Evolutionary conservation across 2,113 vertebrate species (phyloP).

Genomic region (Dolichotis patagonum): DNA sequence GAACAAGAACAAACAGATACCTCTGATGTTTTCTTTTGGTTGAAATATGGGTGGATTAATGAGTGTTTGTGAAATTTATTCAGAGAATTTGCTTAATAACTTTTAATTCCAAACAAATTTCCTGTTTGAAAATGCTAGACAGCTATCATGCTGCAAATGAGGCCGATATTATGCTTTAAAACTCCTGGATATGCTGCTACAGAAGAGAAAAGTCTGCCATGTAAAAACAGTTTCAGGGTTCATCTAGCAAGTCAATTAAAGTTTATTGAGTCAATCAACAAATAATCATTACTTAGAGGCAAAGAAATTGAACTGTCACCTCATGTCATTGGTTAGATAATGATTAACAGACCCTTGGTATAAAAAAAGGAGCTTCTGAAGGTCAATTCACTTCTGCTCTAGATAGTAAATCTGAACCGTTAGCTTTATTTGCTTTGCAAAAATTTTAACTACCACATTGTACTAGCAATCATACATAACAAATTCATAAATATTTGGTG

Average conservation of each 20-base stretch:
- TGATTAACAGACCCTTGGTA: constrained; percentile 33
- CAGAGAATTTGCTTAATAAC: background rate
- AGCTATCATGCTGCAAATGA: background rate
- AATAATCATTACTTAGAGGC: constrained; percentile 61
- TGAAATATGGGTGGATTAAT: constrained; percentile 1
- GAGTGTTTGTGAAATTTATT: background rate
- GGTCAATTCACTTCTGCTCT: background rate
- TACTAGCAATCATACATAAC: background rate
- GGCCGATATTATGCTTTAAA: constrained; percentile 32
- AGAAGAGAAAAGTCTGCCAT: background rate
- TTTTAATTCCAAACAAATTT: background rate
- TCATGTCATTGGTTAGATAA: constrained; percentile 37
- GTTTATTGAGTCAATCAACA: constrained; percentile 45
- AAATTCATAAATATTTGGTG: background rate
- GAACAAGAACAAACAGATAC: background rate
- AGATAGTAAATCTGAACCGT: background rate
- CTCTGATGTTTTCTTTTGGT: background rate
- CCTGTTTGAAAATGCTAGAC: background rate
- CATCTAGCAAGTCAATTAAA: constrained; percentile 52
- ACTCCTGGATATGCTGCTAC: background rate
- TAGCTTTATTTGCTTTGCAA: background rate
- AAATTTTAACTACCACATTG: background rate
- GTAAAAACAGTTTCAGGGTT: background rate
- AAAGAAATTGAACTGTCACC: constrained; percentile 62
- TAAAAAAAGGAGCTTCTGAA: constrained; percentile 29